Conservation (phyloP, 2,888 invertebrate genomes). For the Plusia festucae region DNA sequence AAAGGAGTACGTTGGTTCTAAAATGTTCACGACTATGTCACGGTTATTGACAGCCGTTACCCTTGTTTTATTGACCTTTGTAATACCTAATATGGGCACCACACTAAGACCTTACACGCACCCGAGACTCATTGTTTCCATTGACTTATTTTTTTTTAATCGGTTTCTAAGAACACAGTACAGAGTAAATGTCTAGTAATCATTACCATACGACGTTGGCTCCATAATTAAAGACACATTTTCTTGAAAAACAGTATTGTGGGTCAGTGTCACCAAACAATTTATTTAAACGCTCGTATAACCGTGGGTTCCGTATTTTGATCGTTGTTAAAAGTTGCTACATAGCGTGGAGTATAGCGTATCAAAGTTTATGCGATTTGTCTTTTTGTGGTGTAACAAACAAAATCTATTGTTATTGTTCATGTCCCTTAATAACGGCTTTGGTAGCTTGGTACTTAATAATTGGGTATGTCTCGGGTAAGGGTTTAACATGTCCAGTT, state of each 20-base stretch:
- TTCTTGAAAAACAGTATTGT: slow-evolving; percentile 33
- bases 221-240: slow-evolving; percentile 20
- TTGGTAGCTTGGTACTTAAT: too few species aligned
- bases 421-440: too few species aligned
- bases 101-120: not conserved
- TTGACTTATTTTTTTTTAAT: not conserved
- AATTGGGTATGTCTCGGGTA: too few species aligned
- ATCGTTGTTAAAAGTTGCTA: slow-evolving; percentile 24
- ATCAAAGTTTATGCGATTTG: not conserved
- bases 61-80: not conserved
- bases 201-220: slow-evolving; percentile 13
- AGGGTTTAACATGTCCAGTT: too few species aligned
- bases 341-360: slow-evolving; percentile 14
- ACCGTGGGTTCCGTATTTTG: slow-evolving; percentile 37
- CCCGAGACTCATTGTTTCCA: not conserved
- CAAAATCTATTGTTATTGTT: too few species aligned
- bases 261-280: slow-evolving; percentile 37
- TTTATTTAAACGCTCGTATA: slow-evolving; percentile 22
- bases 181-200: slow-evolving; percentile 1
- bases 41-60: too few species aligned
- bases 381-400: not conserved
- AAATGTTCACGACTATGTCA: too few species aligned
- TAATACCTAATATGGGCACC: not conserved
- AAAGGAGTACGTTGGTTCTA: too few species aligned
- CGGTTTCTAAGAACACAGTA: not conserved